These are phyloP conservation scores for Lepidurus arcticus DNA, from an alignment of 1,140 invertebrate species.

Conservation along the genomic window DNA sequence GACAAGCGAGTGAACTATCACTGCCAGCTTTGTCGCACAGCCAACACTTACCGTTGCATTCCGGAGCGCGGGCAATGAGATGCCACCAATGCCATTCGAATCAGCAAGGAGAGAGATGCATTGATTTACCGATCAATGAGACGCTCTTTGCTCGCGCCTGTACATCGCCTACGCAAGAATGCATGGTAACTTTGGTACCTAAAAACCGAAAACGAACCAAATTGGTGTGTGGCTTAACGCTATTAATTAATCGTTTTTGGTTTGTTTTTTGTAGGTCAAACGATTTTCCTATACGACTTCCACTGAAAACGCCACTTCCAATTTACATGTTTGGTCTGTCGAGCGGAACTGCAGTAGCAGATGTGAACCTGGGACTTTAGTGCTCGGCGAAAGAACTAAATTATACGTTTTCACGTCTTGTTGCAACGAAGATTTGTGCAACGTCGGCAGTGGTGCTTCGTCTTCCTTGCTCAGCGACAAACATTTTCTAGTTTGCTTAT, in stretches of 20 bases:
- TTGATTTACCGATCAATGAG: constrained; percentile 55
- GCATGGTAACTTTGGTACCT: constrained; percentile 40
- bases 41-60: neutral
- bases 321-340: constrained; percentile 68
- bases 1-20: neutral
- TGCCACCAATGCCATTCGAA: constrained; percentile 74
- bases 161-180: constrained; percentile 37
- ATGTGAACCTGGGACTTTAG: constrained; percentile 77
- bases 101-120: constrained; percentile 61
- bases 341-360: constrained; percentile 71
- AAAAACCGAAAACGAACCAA: constrained; percentile 65
- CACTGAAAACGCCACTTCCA: constrained; percentile 68
- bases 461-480: neutral
- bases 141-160: constrained; percentile 47
- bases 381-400: constrained; percentile 67
- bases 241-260: too few relatives aligned
- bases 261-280: constrained; percentile 59
- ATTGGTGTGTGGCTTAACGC: too few relatives aligned
- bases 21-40: neutral
- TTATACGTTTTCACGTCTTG: constrained; percentile 75
- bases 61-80: constrained; percentile 57
- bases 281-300: constrained; percentile 74
- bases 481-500: neutral
- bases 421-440: constrained; percentile 67
- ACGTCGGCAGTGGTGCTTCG: constrained; percentile 54